Evolutionary conservation across 2,888 invertebrate genomes (phyloP).

Genomic region (Drepanosiphum platanoidis): DNA sequence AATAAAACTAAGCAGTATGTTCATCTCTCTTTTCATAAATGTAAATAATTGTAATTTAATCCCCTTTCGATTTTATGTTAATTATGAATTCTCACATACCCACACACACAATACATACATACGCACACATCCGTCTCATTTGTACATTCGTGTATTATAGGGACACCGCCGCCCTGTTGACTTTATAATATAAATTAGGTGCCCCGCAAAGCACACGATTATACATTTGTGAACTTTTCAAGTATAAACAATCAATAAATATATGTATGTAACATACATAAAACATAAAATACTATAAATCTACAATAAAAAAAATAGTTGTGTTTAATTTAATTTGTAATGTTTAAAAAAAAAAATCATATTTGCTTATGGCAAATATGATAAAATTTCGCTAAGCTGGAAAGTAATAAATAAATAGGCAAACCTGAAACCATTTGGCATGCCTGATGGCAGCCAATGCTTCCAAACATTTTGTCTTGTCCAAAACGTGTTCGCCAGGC

Average conservation of each 20-base stretch:
- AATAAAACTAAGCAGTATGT: conserved; percentile 31
- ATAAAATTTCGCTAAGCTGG: conserved; percentile 62
- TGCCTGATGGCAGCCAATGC: conserved; percentile 99
- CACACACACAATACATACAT: conserved; percentile 34
- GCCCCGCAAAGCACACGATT: conserved; percentile 61
- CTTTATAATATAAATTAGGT: conserved; percentile 35
- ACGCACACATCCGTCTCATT: conserved; percentile 61
- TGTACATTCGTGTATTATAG: conserved; percentile 61
- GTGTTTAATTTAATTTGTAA: conserved; percentile 49
- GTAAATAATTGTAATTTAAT: not conserved
- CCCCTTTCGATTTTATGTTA: conserved; percentile 3
- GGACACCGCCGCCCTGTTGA: conserved; percentile 59
- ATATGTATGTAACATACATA: conserved; percentile 26
- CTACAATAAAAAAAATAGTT: conserved; percentile 46
- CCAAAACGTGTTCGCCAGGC: conserved; percentile 75
- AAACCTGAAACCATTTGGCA: conserved; percentile 99
- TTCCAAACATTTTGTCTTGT: conserved; percentile 99
- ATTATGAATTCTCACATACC: conserved; percentile 6
- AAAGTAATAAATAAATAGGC: conserved; percentile 63
- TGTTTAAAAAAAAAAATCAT: conserved; percentile 46
- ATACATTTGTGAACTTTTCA: conserved; percentile 60
- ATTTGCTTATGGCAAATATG: conserved; percentile 61
- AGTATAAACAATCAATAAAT: conserved; percentile 58
- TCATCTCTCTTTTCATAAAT: conserved; percentile 13
- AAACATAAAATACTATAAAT: conserved; percentile 38